These are phyloP conservation scores for Chlorops oryzae DNA, from an alignment of 1,140 invertebrate species.

Conservation along the genomic window DNA sequence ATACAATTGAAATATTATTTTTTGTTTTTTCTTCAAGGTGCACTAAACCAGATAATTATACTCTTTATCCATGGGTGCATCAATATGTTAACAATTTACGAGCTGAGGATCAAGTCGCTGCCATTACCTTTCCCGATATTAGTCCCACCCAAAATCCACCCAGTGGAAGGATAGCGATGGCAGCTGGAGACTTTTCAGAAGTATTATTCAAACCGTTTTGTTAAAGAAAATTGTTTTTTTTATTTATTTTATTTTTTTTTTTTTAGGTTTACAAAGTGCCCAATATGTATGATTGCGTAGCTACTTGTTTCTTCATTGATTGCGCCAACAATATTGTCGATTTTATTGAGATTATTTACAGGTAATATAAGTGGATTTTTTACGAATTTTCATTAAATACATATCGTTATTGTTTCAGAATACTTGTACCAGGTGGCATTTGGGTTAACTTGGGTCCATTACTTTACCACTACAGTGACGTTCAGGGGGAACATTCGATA, in stretches of 20 bases:
- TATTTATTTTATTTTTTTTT: too few relatives aligned
- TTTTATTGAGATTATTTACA: conserved; percentile 91
- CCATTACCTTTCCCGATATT: conserved; percentile 84
- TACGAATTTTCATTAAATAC: too few relatives aligned
- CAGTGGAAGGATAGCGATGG: conserved; percentile 76
- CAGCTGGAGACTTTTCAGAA: conserved; percentile 88
- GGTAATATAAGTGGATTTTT: conserved; percentile 27
- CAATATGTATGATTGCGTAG: conserved; percentile 85
- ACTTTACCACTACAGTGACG: conserved; percentile 90
- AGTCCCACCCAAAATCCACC: conserved; percentile 65
- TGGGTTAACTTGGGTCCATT: conserved; percentile 92
- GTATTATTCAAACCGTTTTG: too few relatives aligned
- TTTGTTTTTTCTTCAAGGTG: too few relatives aligned
- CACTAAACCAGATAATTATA: conserved; percentile 42
- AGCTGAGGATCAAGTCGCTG: conserved; percentile 71
- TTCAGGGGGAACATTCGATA: conserved; percentile 82
- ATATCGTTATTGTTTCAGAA: too few relatives aligned
- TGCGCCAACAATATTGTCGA: conserved; percentile 94
- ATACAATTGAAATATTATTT: too few relatives aligned
- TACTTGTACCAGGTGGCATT: conserved; percentile 79
- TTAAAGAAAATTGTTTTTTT: too few relatives aligned
- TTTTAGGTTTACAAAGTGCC: conserved; percentile 66
- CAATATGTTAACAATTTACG: conserved; percentile 85
- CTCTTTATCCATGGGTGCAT: conserved; percentile 83
- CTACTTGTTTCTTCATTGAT: conserved; percentile 97